phyloP scores from a whole-genome alignment of 2,888 invertebrate species.

The Lutraria lutraria region DNA sequence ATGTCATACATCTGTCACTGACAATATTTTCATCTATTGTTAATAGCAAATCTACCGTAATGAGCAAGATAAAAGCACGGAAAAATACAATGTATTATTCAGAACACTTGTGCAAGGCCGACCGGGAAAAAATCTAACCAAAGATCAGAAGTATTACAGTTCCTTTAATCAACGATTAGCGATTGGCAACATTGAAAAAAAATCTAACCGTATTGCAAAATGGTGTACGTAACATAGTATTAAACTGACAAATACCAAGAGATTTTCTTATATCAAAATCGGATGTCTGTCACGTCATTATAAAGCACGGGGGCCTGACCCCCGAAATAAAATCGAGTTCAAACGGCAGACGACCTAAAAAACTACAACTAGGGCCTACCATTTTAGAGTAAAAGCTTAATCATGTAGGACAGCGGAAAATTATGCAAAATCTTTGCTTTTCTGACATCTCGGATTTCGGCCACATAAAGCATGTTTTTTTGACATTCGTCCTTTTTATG shows the following conservation, averaged over 20 bases:
- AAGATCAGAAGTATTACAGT: neutral
- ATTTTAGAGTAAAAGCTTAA: too few relatives aligned
- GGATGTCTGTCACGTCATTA: too few relatives aligned
- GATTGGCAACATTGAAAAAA: too few relatives aligned
- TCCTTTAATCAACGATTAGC: too few relatives aligned
- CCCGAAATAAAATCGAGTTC: too few relatives aligned
- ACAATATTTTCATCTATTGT: neutral
- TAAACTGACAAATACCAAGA: too few relatives aligned
- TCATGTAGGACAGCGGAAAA: neutral
- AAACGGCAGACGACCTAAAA: too few relatives aligned
- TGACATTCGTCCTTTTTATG: constrained; percentile 14
- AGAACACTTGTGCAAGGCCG: neutral
- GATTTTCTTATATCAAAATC: too few relatives aligned
- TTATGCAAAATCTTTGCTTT: constrained; percentile 2
- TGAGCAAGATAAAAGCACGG: neutral
- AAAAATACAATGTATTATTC: neutral
- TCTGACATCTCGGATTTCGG: constrained; percentile 2
- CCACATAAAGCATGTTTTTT: neutral
- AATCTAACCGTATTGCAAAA: too few relatives aligned
- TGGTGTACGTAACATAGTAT: too few relatives aligned
- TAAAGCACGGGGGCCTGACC: too few relatives aligned
- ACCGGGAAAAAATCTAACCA: neutral
- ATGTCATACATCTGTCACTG: neutral
- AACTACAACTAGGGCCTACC: too few relatives aligned
- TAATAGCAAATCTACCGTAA: neutral